Conservation (phyloP, 2,797 vertebrate genomes). For the Pseudochirops cupreus region DNA sequence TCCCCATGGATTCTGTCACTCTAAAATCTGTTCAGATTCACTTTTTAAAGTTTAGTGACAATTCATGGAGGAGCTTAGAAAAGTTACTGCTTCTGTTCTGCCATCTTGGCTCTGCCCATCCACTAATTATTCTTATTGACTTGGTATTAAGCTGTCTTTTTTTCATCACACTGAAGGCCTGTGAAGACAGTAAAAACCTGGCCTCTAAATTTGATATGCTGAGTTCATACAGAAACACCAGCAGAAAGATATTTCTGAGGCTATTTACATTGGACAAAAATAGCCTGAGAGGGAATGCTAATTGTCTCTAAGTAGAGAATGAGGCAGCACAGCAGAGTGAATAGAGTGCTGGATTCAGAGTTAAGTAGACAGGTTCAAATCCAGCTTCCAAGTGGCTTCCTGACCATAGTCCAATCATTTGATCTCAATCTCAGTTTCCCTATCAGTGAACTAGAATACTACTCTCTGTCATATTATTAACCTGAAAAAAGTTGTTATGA, state of each 20-base stretch:
- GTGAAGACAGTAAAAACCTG: neutral
- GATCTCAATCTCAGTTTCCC: neutral
- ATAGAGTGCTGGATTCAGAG: neutral
- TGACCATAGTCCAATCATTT: neutral
- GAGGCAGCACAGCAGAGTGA: neutral
- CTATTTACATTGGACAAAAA: neutral
- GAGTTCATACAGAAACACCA: neutral
- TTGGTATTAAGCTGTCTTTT: neutral
- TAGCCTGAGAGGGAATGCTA: neutral
- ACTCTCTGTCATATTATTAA: neutral
- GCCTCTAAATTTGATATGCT: neutral
- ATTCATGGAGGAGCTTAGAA: too few species aligned
- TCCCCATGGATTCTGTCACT: too few species aligned
- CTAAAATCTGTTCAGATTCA: too few species aligned
- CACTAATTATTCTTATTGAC: neutral
- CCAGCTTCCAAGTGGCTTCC: neutral
- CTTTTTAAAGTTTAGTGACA: too few species aligned
- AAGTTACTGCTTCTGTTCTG: too few species aligned
- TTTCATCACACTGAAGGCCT: neutral
- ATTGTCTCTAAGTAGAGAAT: neutral
- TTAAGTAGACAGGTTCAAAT: neutral
- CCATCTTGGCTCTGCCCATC: too few species aligned
- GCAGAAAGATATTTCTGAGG: neutral
- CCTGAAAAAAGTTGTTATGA: neutral
- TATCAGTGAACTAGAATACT: neutral